Base-by-base conservation (phyloP, 2,113 vertebrate species). In the Bostrychus sinensis region DNA sequence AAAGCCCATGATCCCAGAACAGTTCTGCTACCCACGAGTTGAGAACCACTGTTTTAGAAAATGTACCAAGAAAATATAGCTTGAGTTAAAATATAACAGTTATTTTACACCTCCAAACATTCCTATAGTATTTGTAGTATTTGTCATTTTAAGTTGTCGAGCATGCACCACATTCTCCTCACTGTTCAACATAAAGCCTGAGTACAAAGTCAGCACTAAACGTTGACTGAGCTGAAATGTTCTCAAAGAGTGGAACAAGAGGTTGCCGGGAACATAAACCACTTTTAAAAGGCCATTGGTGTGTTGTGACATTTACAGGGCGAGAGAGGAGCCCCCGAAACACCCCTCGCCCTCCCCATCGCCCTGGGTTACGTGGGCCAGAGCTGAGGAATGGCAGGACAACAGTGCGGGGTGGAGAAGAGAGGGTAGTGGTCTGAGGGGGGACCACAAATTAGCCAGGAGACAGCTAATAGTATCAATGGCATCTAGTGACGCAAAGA, bases 221-320 rank as follows among this genome's bases (percentile, higher is more conserved):
- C 64, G 77, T 81, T 69, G 60, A 85, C 73, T 45, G 23, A 75
- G 63, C 45, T 80, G 57, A 84, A 78, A 73, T 86, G 79, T 66
- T 66, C 66, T 37, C 41, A 75, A 59, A 22, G 28, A 70, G 59
- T 28, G 39, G 59, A 74, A 84, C 71, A 83, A 84, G 72, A 66
- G 72, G 72, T 72, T 70, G 57, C 68, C 70, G 34, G 83, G 80
- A 87, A 85, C 78, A 79, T 85, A 81, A 88, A 88, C 80, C 85
- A 70, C 70, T 87, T 75, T 87, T 78, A 86, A 89, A 89, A 89
- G 87, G 89, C 80, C 83, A 84, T 73, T 28, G 59, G 66, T 86
- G 66, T 72, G 61, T 50, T 19, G 67, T 89, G 89, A 91, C 91
- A 91, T 92, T 92, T 91, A 90, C 86, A 88, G 80, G 89, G 87